A percentile compares a stretch with the other conserved stretches of the same genome.
Evolutionary conservation across 2,888 invertebrate genomes (phyloP).

Genomic region (Macrosiphum euphorbiae): DNA sequence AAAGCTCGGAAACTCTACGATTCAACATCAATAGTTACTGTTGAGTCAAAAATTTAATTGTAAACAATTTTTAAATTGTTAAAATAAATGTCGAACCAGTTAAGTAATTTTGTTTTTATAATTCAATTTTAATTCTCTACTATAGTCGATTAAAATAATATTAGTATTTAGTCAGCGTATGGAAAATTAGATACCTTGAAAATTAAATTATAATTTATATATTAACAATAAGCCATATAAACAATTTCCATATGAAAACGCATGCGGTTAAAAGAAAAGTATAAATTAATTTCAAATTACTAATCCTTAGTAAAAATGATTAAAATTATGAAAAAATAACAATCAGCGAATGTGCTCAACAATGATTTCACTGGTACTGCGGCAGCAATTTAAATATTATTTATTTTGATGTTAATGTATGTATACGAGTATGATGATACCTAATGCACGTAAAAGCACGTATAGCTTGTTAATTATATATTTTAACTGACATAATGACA

Average conservation of each 20-base stretch:
- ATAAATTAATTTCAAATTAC: not conserved
- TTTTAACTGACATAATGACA: not conserved
- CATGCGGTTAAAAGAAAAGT: not conserved
- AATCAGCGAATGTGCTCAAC: not conserved
- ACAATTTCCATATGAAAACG: not conserved
- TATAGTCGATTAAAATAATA: not conserved
- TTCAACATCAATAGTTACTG: not conserved
- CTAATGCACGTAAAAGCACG: not conserved
- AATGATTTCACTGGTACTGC: not conserved
- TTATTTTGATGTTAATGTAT: not conserved
- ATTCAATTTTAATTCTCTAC: not conserved
- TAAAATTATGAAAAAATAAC: not conserved
- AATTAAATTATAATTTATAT: not conserved
- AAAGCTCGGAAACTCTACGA: not conserved
- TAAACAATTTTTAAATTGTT: not conserved
- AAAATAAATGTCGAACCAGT: not conserved
- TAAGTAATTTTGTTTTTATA: not conserved
- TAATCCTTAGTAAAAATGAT: not conserved
- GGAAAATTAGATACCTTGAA: not conserved
- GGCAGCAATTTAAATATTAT: not conserved
- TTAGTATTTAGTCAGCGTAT: not conserved
- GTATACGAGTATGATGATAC: not conserved
- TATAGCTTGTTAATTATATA: not conserved
- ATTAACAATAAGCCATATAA: not conserved
- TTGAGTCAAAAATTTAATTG: not conserved